Base-by-base conservation (phyloP, 2,113 vertebrate genomes). In the Hiodon alosoides region DNA sequence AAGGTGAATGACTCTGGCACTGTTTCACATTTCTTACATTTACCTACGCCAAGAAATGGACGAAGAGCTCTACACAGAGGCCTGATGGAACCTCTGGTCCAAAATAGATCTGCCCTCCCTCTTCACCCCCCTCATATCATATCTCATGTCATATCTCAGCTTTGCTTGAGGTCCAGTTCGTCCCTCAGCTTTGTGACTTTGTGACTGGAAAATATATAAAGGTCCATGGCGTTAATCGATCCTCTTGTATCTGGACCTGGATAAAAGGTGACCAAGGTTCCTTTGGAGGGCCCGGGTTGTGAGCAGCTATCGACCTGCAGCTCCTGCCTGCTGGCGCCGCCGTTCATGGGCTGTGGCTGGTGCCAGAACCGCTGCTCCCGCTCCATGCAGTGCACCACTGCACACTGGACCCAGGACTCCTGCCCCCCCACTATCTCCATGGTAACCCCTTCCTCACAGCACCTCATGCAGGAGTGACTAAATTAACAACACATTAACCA, bases 331-430 rank as follows among this genome's bases (percentile, higher is more conserved):
- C 86, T 94, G n/a, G 92, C 93, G 0, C 94, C 96, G 0, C 54
- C 85, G 77, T 96, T 98, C 81, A 95, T 97, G 65, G 92, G 90
- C 31, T 99, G 97, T 2, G 95, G 94, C 76, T 99, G 96, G 97
- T 98, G 97, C 50, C 77, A 84, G 0, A 85, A 90, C 72, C 92
- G 76, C 58, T 99, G 97, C 81, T 89, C 91, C 57, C 82, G 84
- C 70, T 83, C 81, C 0, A 47, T 80, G 0, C 82, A 93, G 67
- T 98, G 96, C 55, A 76, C 47, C 0, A 59, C 80, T 52, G 84
- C 85, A 5, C 46, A 53, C 31, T 98, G 95, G 96, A 95, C 92
- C 47, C 94, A 94, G 78, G 93, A 94, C 8, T 87, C 81, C 85
- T 99, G 97, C 84, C 81, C 90, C 65, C 95, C 96, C 0, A 81